A percentile compares a stretch with the other conserved stretches of the same genome.
Evolutionary conservation across 2,113 vertebrate genomes (phyloP).

Genomic region (Trematomus loennbergii): DNA sequence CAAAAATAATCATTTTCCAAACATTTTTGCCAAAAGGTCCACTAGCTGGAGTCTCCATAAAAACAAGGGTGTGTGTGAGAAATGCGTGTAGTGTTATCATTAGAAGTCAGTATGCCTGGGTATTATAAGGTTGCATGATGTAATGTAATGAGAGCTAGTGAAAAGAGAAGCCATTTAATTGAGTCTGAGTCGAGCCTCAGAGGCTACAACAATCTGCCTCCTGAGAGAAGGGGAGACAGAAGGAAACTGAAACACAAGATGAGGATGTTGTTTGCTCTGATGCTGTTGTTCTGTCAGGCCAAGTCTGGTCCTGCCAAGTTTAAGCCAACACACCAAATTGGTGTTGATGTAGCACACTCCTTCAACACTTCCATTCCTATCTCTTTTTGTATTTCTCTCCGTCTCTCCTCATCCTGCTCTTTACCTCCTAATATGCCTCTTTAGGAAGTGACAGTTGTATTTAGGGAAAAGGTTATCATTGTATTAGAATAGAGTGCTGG

Average conservation of each 20-base stretch:
- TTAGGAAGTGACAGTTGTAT: slow-evolving; percentile 80
- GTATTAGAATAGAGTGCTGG: slow-evolving; percentile 74
- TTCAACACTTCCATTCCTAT: slow-evolving; percentile 51
- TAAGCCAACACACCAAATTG: slow-evolving; percentile 73
- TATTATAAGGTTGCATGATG: slow-evolving; percentile 37
- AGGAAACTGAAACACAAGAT: slow-evolving; percentile 38
- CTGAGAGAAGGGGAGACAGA: slow-evolving; percentile 33
- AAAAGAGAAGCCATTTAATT: slow-evolving; percentile 53
- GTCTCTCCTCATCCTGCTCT: slow-evolving; percentile 57
- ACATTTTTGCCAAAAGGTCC: slow-evolving; percentile 64
- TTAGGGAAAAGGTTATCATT: slow-evolving; percentile 81
- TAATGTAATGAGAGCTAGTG: slow-evolving; percentile 43
- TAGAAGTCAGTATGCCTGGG: slow-evolving; percentile 26
- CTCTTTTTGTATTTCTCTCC: slow-evolving; percentile 47
- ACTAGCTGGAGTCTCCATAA: slow-evolving; percentile 39
- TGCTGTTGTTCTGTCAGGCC: slow-evolving; percentile 68
- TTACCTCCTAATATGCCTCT: slow-evolving; percentile 75
- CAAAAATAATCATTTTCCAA: slow-evolving; percentile 78
- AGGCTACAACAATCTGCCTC: slow-evolving; percentile 26
- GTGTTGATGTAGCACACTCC: slow-evolving; percentile 51
- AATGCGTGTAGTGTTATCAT: slow-evolving; percentile 53
- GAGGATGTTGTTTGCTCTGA: slow-evolving; percentile 34
- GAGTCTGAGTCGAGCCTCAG: slow-evolving; percentile 29
- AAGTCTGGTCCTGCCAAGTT: slow-evolving; percentile 70
- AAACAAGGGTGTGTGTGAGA: slow-evolving; percentile 59